Base-by-base conservation (phyloP, 92 coral and sea anemone species). In the Zoanthus solanderi region DNA sequence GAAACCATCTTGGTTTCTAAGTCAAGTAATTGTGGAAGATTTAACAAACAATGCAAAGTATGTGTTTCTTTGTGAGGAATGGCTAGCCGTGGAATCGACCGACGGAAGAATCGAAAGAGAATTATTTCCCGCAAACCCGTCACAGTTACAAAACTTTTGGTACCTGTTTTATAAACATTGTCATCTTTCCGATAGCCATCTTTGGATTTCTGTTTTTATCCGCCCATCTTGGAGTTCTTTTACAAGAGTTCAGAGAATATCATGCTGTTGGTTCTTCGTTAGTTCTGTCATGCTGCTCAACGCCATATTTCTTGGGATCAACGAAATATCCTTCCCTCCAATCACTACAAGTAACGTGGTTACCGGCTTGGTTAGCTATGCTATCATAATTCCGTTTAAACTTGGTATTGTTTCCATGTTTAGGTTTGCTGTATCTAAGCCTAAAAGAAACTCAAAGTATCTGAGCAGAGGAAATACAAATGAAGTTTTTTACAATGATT, bases 31-130 rank as follows among this genome's bases (percentile, higher is more conserved):
- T 37, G 95, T 97, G 6, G 94, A 96, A 23, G 98, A 97, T 69
- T n/a, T 95, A 44, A 63, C 92, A 34, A 93, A 83, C 17, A 92
- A 92, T 16, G 81, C 86, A 82, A 78, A 88, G 42, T 97, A 89
- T 81, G 92, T 93, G 47, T 97, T 97, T 76, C 84, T 94, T 83
- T 95, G 96, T 71, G 93, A 94, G 82, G 93, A 96, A 3, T 97
- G 99, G 99, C 86, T 97, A 9, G 99, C 98, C 11, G 99, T 97
- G 18, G 99, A 97, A 42, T 92, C 93, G 29, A 93, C 90, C 50
- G 98, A 97, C 34, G 99, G 99, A 17, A 83, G 91, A 84, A 95
- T 97, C 57, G 84, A 90, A 61, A 90, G 97, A 32, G 88, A 78
- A 23, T 86, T 97, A 17, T 89, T 93, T 4, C 92, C 93, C 2